A percentile compares a stretch with the other conserved stretches of the same genome.
phyloP scores from a whole-genome alignment of 53 echinoderm and acorn worm species.

The Antedon mediterranea region DNA sequence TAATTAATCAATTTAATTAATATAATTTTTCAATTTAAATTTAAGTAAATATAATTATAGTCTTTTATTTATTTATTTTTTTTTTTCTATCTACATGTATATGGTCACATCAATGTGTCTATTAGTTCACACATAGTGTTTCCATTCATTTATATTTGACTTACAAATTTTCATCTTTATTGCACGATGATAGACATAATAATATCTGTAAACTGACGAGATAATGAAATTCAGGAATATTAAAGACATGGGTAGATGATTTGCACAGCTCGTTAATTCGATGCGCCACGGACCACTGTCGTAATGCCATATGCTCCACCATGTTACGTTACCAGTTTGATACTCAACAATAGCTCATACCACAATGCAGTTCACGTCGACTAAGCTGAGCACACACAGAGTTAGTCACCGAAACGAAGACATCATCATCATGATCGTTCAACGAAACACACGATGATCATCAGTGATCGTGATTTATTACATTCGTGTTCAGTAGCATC shows the following conservation, averaged over 20 bases:
- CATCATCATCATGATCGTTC: not conserved
- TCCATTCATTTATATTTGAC: too few species aligned
- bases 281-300: not conserved
- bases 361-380: not conserved
- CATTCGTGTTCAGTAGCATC: not conserved
- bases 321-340: not conserved
- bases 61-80: too few species aligned
- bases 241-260: not conserved
- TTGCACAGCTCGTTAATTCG: not conserved
- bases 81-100: too few species aligned
- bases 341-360: not conserved
- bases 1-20: too few species aligned
- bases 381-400: not conserved
- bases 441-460: not conserved
- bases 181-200: not conserved
- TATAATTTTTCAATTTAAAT: too few species aligned
- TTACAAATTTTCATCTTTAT: too few species aligned
- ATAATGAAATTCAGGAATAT: not conserved
- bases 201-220: not conserved
- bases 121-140: too few species aligned
- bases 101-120: too few species aligned
- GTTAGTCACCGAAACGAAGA: constrained; percentile 1
- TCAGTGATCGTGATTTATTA: not conserved
- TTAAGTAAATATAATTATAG: too few species aligned
- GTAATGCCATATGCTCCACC: not conserved